Conservation (phyloP, 2,888 invertebrate species). For the Zhengitettix transpicula region DNA sequence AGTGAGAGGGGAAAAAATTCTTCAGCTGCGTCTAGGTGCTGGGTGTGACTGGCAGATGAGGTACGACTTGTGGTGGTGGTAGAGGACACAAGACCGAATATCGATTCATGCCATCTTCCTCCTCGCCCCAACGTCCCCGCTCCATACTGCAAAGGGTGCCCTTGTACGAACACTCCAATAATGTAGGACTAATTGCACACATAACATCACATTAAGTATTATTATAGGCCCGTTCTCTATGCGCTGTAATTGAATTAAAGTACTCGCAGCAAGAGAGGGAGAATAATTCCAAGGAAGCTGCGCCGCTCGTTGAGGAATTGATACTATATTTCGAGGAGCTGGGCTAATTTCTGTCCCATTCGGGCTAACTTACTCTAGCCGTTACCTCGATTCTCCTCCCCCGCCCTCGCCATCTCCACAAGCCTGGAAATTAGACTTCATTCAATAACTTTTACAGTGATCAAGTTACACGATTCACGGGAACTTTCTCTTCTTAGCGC, state of each 20-base stretch:
- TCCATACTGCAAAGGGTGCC: neutral
- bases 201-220: conserved; percentile 16
- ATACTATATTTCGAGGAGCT: neutral
- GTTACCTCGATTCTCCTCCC: neutral
- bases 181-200: conserved; percentile 15
- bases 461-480: too few species aligned
- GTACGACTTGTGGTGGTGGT: too few species aligned
- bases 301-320: too few species aligned
- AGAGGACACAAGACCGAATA: neutral
- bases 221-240: conserved; percentile 12
- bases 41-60: too few species aligned
- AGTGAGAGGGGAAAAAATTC: too few species aligned
- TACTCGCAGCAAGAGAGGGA: conserved; percentile 1
- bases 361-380: neutral
- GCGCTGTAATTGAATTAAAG: conserved; percentile 15
- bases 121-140: neutral
- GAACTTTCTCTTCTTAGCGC: too few species aligned
- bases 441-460: too few species aligned
- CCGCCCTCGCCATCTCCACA: too few species aligned
- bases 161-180: conserved; percentile 8
- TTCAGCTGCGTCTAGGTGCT: too few species aligned
- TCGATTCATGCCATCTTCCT: neutral
- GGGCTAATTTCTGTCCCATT: neutral
- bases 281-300: neutral
- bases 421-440: too few species aligned